Base-by-base conservation (phyloP, 2,888 invertebrate genomes). In the Mamestra brassicae region DNA sequence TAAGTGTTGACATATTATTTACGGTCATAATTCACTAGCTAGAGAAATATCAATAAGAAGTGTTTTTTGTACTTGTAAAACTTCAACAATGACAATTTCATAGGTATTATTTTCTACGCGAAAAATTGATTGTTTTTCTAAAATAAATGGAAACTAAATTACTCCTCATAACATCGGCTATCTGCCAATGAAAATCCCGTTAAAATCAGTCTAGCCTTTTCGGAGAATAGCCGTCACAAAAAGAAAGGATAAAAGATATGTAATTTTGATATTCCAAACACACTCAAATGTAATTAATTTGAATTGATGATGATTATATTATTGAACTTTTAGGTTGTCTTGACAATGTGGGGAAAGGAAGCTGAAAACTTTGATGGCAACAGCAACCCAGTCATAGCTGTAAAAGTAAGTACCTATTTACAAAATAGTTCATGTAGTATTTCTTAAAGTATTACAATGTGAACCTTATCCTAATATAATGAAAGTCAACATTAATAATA, bases 271-370 rank as follows among this genome's bases (percentile, higher is more conserved):
- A 26, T 26, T 26, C 0, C 26, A 26, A 26, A 26, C 26, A 26
- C 26, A 26, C 26, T 26, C 26, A 26, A 26, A 26, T 26, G 0
- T 26, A 26, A 26, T 26, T 26, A 26, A 26, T 26, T 26, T 26
- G 26, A 26, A 26, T 26, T 26, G 26, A 0, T 42, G 4, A 2
- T 36, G 5, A 10, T 50, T 67, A 38, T 80, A 65, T 52, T 47
- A 54, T 71, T 45, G 71, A 68, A 47, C 61, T 93, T 92, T 45
- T 89, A 98, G 98, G 97, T 98, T 38, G 95, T 95, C n/a, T 91
- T 99, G 5, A 99, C 99, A 0, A 93, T 99, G 1, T 99, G 99
- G 99, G 99, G 98, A 4, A 97, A 96, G 52, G 98, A 98, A 90
- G 99, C 99, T 0, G 98, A 98, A 89, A 97, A 97, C 74, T 99